These are phyloP conservation scores for Arrhopalites spinosus DNA, from an alignment of 2,888 invertebrate species.

Conservation along the genomic window DNA sequence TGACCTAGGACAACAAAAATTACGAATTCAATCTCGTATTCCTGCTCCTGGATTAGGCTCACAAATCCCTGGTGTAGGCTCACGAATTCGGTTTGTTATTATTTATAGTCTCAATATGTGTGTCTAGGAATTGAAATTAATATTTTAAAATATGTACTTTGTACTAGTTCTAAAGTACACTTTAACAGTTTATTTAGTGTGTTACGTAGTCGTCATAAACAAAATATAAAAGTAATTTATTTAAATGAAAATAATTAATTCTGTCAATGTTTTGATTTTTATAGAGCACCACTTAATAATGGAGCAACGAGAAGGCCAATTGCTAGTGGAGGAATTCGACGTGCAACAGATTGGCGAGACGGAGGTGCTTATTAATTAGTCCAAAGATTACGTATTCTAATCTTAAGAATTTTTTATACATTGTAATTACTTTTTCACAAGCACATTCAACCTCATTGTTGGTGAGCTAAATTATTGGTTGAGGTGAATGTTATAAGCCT, in stretches of 20 bases:
- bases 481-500: conserved; percentile 5
- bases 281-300: conserved; percentile 19
- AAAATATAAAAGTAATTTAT: not conserved
- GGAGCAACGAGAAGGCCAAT: conserved; percentile 33
- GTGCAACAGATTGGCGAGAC: conserved; percentile 31
- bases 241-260: not conserved
- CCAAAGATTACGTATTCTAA: conserved; percentile 14
- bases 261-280: not conserved
- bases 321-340: conserved; percentile 25
- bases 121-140: not conserved
- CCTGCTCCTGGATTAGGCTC: conserved; percentile 36
- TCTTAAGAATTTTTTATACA: not conserved
- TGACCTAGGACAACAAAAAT: conserved; percentile 21
- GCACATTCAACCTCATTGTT: not conserved
- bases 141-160: not conserved
- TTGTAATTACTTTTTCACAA: conserved; percentile 2
- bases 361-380: conserved; percentile 35
- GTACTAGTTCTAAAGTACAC: not conserved
- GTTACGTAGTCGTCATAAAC: not conserved
- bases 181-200: not conserved
- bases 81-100: conserved; percentile 23
- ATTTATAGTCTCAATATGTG: conserved; percentile 7
- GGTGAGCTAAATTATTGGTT: conserved; percentile 20
- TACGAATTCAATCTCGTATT: conserved; percentile 34
- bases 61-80: conserved; percentile 16